Percentiles rank a stretch among this genome's conserved stretches.
Evolutionary conservation across 2,888 invertebrate species (phyloP).

Genomic region (Alcis repandata): DNA sequence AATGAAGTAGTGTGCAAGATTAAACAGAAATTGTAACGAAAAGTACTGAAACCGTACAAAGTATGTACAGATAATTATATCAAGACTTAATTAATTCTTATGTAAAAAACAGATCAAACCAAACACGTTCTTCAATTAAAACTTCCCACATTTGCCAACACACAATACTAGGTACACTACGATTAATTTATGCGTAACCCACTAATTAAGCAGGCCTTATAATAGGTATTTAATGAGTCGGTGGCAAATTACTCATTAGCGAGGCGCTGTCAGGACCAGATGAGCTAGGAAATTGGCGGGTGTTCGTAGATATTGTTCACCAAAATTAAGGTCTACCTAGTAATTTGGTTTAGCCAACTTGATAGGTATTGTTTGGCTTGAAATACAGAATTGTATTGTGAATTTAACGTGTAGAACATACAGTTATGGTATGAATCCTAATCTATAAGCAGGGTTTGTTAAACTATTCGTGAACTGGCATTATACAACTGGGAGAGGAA

Average conservation of each 20-base stretch:
- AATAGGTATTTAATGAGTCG: conserved; percentile 35
- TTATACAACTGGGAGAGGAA: no score
- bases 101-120: background rate
- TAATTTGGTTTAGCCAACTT: conserved; percentile 21
- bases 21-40: no score
- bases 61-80: no score
- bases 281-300: conserved; percentile 42
- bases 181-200: conserved; percentile 10
- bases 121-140: background rate
- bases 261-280: conserved; percentile 45
- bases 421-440: background rate
- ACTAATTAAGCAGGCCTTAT: conserved; percentile 26
- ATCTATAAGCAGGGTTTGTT: background rate
- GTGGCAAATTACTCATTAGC: conserved; percentile 48
- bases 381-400: background rate
- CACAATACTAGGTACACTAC: background rate
- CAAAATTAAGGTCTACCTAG: conserved; percentile 33
- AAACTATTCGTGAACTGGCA: no score
- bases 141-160: background rate
- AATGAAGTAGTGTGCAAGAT: no score
- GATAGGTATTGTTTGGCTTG: conserved; percentile 21
- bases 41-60: no score
- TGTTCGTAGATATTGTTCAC: conserved; percentile 38
- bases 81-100: no score
- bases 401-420: background rate